Conservation (phyloP, 2,113 vertebrate species). For the Callaeas wilsoni region DNA sequence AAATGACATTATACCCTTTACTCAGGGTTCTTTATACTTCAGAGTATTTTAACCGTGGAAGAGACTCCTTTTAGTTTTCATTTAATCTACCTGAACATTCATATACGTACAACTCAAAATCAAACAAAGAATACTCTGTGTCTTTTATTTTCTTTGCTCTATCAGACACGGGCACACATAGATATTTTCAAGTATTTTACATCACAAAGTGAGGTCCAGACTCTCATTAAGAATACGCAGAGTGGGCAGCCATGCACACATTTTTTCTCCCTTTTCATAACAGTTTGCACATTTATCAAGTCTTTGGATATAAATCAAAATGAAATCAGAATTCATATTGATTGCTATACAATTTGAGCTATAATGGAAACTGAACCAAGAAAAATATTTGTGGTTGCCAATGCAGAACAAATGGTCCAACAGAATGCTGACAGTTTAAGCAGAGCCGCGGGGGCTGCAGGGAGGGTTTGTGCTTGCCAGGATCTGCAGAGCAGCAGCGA, state of each 20-base stretch:
- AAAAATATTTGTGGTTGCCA: not conserved
- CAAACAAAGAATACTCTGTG: not conserved
- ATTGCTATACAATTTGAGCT: not conserved
- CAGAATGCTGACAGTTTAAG: not conserved
- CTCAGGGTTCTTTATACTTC: not conserved
- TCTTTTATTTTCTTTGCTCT: not conserved
- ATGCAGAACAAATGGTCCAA: not conserved
- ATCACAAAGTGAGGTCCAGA: not conserved
- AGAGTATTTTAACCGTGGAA: not conserved
- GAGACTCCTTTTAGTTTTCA: not conserved
- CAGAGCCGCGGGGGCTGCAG: accelerated
- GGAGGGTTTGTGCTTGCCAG: accelerated
- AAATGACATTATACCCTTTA: not conserved
- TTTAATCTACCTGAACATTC: not conserved
- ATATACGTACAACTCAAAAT: not conserved
- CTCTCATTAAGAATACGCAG: accelerated
- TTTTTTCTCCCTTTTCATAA: not conserved
- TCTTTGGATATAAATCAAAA: not conserved
- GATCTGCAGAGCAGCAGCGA: not conserved
- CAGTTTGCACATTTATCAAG: not conserved
- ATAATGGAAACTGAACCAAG: not conserved
- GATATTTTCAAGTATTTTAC: not conserved
- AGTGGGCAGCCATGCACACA: accelerated
- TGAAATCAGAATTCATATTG: not conserved
- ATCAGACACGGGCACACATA: not conserved